These are phyloP conservation scores for Eupithecia dodoneata DNA, from an alignment of 2,888 invertebrate genomes.

Conservation along the genomic window DNA sequence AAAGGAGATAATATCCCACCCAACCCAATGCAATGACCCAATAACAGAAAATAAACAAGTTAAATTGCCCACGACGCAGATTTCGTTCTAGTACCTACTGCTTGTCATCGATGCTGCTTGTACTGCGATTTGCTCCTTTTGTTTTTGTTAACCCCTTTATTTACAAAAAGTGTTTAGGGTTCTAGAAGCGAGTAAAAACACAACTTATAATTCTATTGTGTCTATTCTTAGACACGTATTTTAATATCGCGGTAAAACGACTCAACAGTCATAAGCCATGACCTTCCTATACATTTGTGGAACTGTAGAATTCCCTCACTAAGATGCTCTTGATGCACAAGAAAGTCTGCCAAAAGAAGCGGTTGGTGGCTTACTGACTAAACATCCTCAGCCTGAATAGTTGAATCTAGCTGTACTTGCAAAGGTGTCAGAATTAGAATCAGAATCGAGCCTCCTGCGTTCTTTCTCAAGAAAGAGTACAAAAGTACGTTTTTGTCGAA, in stretches of 20 bases:
- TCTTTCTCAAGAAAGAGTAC: neutral
- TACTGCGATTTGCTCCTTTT: neutral
- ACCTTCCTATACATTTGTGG: neutral
- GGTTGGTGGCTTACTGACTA: neutral
- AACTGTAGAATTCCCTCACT: neutral
- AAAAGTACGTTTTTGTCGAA: neutral
- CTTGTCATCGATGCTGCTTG: too few relatives aligned
- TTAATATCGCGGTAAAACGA: neutral
- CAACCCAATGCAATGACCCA: too few relatives aligned
- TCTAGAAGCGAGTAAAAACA: neutral
- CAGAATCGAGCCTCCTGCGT: neutral
- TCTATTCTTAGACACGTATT: slow-evolving; percentile 5
- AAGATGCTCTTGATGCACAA: neutral
- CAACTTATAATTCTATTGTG: neutral
- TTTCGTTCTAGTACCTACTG: too few relatives aligned
- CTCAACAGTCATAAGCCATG: neutral
- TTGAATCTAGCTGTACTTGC: neutral
- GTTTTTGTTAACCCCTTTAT: neutral
- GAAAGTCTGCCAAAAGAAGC: neutral
- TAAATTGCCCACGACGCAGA: too few relatives aligned
- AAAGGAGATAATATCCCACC: too few relatives aligned
- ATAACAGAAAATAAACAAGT: too few relatives aligned
- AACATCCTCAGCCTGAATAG: neutral
- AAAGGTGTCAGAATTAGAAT: neutral
- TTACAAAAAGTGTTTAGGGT: neutral